Percentiles rank a stretch among this genome's conserved stretches.
Evolutionary conservation across 2,888 invertebrate genomes (phyloP).

Genomic region (Ametastegia equiseti): DNA sequence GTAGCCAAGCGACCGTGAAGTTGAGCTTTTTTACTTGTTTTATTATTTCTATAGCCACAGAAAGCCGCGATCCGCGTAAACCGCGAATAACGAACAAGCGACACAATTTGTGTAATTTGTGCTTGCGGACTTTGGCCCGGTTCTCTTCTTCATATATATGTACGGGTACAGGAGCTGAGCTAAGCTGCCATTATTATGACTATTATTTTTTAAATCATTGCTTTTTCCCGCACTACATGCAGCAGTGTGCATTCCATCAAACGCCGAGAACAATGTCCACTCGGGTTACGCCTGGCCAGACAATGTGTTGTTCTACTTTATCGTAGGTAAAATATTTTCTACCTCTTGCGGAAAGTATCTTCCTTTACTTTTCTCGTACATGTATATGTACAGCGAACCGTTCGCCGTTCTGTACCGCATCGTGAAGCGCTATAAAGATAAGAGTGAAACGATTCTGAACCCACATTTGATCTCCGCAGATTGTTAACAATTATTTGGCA

Average conservation of each 20-base stretch:
- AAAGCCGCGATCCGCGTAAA: slow-evolving; percentile 21
- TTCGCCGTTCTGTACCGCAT: neutral
- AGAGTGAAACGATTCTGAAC: neutral
- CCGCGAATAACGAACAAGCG: slow-evolving; percentile 26
- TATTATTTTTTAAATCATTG: slow-evolving; percentile 18
- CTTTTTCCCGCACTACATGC: neutral
- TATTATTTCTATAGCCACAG: neutral
- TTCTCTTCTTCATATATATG: neutral
- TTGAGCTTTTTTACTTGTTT: neutral
- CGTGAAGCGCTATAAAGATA: neutral
- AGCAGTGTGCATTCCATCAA: slow-evolving; percentile 17
- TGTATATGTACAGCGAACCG: neutral
- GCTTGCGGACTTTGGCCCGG: neutral
- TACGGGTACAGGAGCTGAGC: no score
- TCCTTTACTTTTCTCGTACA: neutral
- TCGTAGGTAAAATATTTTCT: slow-evolving; percentile 3
- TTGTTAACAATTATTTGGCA: neutral
- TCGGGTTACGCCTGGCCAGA: slow-evolving; percentile 18
- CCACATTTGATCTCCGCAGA: neutral
- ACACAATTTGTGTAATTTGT: slow-evolving; percentile 19
- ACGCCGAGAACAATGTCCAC: slow-evolving; percentile 3
- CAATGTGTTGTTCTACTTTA: slow-evolving; percentile 36
- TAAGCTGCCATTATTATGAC: neutral
- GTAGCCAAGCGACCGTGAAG: neutral
- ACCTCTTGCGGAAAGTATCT: slow-evolving; percentile 1